Evolutionary conservation across 2,888 invertebrate species (phyloP).

Genomic region (Cephus nigrinus): DNA sequence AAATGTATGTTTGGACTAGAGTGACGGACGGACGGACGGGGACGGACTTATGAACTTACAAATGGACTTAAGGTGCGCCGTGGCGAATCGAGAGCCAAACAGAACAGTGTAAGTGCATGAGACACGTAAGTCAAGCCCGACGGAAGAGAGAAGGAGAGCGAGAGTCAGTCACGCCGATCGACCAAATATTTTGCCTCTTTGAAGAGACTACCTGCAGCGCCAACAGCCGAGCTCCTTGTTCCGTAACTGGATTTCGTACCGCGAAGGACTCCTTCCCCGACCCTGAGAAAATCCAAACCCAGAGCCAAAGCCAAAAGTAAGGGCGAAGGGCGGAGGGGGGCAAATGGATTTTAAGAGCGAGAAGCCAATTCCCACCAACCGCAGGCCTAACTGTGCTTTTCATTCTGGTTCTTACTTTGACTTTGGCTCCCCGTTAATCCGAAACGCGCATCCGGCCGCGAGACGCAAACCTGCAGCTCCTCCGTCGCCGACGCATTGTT

Average conservation of each 20-base stretch:
- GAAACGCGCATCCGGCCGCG: too few species aligned
- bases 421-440: too few species aligned
- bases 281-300: not conserved
- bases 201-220: constrained; percentile 26
- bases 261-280: too few species aligned
- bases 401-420: too few species aligned
- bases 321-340: constrained; percentile 21
- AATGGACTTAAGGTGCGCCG: constrained; percentile 36
- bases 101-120: constrained; percentile 31
- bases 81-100: constrained; percentile 56
- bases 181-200: constrained; percentile 38
- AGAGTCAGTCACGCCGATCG: constrained; percentile 47
- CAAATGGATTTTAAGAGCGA: constrained; percentile 37
- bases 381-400: not conserved
- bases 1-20: constrained; percentile 50
- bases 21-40: constrained; percentile 26
- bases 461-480: too few species aligned
- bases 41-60: constrained; percentile 19
- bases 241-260: too few species aligned
- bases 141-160: too few species aligned
- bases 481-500: too few species aligned
- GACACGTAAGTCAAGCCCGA: constrained; percentile 13
- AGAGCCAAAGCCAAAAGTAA: constrained; percentile 12
- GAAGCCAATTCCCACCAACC: constrained; percentile 27
- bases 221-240: too few species aligned